phyloP scores from a whole-genome alignment of 2,797 vertebrate species.

The Tapirus indicus region DNA sequence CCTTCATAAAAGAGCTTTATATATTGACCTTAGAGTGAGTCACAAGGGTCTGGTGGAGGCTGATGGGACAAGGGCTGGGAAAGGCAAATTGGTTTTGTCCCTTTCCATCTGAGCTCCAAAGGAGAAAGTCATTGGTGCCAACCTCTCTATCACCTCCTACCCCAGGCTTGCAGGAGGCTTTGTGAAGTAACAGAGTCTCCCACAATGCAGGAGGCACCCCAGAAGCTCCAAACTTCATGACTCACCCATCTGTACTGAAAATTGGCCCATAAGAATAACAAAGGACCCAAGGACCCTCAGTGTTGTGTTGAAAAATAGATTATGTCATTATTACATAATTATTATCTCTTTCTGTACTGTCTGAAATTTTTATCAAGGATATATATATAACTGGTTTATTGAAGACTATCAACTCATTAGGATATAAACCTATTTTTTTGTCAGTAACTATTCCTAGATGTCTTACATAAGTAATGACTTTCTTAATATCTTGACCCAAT shows the following conservation, averaged over 20 bases:
- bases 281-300: background rate
- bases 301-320: background rate
- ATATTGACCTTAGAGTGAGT: background rate
- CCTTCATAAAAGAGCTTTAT: background rate
- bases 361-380: background rate
- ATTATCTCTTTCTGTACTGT: background rate
- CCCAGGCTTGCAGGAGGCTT: background rate
- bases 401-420: background rate
- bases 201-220: no score
- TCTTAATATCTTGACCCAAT: constrained; percentile 40
- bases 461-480: constrained; percentile 38
- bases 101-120: background rate
- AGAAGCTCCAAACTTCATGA: background rate
- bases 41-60: background rate
- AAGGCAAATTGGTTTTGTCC: background rate
- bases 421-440: background rate
- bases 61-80: background rate
- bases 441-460: background rate
- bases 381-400: background rate
- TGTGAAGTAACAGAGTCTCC: background rate
- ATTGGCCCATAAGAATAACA: background rate
- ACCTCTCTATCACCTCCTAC: background rate
- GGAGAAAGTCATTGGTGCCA: background rate
- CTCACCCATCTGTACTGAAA: background rate
- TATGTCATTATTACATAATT: background rate